Conservation (phyloP, 2,113 vertebrate species). For the Spheniscus mendiculus region DNA sequence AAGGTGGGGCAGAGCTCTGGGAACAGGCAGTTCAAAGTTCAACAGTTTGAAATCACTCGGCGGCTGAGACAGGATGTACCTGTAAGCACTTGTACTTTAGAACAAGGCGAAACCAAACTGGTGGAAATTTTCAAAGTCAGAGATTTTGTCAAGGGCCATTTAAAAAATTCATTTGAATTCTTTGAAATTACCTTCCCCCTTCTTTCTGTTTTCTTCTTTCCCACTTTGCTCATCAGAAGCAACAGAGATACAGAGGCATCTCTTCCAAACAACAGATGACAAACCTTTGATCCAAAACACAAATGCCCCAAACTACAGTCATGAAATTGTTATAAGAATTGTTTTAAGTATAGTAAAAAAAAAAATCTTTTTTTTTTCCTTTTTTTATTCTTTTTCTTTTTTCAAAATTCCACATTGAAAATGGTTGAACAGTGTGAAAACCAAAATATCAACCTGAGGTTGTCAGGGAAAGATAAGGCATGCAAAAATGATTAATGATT, state of each 20-base stretch:
- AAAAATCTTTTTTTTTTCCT: accelerated
- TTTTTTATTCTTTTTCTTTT: neutral
- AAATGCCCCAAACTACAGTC: neutral
- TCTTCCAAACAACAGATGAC: neutral
- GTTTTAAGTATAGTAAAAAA: neutral
- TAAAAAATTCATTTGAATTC: neutral
- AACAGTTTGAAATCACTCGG: neutral
- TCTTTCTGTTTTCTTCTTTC: neutral
- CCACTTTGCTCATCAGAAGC: neutral
- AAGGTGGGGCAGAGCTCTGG: neutral
- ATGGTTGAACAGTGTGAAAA: neutral
- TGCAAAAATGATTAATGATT: neutral
- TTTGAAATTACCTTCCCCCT: neutral
- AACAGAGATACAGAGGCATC: neutral
- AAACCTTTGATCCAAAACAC: neutral
- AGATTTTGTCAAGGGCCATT: neutral
- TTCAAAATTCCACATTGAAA: neutral
- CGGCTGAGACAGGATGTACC: accelerated
- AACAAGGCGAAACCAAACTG: neutral
- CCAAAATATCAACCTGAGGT: neutral
- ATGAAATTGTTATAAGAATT: neutral
- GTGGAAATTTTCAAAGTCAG: neutral
- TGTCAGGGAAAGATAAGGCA: neutral
- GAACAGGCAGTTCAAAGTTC: neutral
- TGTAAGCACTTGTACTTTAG: neutral